A percentile compares a stretch with the other conserved stretches of the same genome.
phyloP scores from a whole-genome alignment of 92 coral and sea anemone species.

The Zoanthus gigantus region DNA sequence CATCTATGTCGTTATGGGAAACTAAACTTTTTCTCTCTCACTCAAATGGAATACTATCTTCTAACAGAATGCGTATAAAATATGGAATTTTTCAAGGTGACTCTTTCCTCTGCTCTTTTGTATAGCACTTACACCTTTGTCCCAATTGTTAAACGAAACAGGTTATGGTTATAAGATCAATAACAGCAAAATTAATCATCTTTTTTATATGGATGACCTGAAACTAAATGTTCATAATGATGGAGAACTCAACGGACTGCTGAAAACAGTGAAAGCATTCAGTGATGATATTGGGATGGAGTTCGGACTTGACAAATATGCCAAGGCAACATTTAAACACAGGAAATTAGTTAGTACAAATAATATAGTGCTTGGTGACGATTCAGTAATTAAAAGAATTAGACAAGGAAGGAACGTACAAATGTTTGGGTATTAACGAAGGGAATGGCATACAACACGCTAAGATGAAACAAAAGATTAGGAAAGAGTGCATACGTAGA shows the following conservation, averaged over 20 bases:
- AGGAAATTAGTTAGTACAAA: too few species aligned
- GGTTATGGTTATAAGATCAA: conserved; percentile 28
- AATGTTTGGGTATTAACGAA: conserved; percentile 24
- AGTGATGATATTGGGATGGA: conserved; percentile 39
- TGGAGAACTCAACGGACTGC: conserved; percentile 13
- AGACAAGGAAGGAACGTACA: conserved; percentile 31
- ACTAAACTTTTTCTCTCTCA: too few species aligned
- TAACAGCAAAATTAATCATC: background rate
- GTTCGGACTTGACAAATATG: conserved; percentile 39
- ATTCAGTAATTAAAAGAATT: conserved; percentile 38
- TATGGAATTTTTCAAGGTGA: conserved; percentile 57
- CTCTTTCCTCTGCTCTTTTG: conserved; percentile 42
- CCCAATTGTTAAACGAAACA: conserved; percentile 4
- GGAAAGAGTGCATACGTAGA: conserved; percentile 49
- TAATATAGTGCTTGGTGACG: conserved; percentile 21
- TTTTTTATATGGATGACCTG: conserved; percentile 8
- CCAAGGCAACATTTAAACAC: too few species aligned
- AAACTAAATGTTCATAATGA: background rate
- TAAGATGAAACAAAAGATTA: conserved; percentile 48
- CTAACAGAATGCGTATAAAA: conserved; percentile 33
- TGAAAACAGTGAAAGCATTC: background rate
- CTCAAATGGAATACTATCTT: background rate
- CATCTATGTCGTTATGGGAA: too few species aligned
- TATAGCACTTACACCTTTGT: conserved; percentile 31
- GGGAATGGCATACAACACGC: conserved; percentile 41